phyloP scores from a whole-genome alignment of 2,888 invertebrate genomes.

The Lordiphosa fenestrarum region DNA sequence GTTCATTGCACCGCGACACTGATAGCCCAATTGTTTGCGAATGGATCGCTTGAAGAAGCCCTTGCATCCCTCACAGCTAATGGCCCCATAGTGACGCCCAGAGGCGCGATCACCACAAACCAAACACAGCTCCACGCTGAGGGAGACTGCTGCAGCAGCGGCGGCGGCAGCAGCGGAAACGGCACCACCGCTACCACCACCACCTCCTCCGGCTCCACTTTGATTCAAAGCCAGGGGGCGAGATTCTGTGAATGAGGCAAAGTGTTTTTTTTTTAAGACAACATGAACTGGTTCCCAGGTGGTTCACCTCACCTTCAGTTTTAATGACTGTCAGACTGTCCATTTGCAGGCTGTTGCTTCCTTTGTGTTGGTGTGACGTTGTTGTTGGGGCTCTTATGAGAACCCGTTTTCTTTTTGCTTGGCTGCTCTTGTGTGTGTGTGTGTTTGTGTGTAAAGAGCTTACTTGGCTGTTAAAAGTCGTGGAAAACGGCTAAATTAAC shows the following conservation, averaged over 20 bases:
- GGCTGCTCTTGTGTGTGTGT: slow-evolving; percentile 28
- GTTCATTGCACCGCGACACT: slow-evolving; percentile 96
- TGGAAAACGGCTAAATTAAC: too few relatives aligned
- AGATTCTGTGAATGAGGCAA: slow-evolving; percentile 41
- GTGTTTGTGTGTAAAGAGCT: slow-evolving; percentile 19
- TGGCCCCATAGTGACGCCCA: slow-evolving; percentile 95
- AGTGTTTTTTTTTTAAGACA: slow-evolving; percentile 11
- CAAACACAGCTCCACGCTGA: slow-evolving; percentile 89
- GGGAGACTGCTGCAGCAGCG: slow-evolving; percentile 43
- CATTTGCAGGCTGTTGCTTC: slow-evolving; percentile 55
- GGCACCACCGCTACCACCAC: slow-evolving; percentile 15
- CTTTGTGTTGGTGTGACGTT: slow-evolving; percentile 37
- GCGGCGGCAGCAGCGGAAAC: slow-evolving; percentile 43
- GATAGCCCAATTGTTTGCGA: slow-evolving; percentile 97
- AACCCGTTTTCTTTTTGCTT: slow-evolving; percentile 50
- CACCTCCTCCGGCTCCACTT: slow-evolving; percentile 17
- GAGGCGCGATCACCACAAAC: slow-evolving; percentile 98
- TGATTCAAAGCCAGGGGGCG: slow-evolving; percentile 56
- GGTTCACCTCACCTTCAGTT: slow-evolving; percentile 67
- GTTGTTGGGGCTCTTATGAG: slow-evolving; percentile 43
- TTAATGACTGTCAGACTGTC: slow-evolving; percentile 60
- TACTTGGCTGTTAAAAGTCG: slow-evolving; percentile 9
- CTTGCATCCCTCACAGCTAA: slow-evolving; percentile 96
- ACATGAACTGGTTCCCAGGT: slow-evolving; percentile 26
- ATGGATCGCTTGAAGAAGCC: slow-evolving; percentile 99